Evolutionary conservation across 2,888 invertebrate species (phyloP), one percentile per base, ranked within the genome.

Genomic region (Metalampra italica): DNA sequence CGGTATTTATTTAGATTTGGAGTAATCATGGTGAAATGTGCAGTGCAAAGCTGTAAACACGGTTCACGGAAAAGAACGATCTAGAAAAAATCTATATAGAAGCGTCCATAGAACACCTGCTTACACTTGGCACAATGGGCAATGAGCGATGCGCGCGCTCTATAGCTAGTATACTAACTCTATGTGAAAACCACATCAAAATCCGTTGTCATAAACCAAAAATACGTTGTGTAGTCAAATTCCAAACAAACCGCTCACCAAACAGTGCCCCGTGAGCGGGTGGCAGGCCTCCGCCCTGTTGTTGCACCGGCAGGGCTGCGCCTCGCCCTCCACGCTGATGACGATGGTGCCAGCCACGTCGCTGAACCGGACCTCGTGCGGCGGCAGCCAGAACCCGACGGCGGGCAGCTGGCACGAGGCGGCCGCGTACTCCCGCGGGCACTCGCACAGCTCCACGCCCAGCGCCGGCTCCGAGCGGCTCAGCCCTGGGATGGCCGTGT

Each of bases 321-420:
- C 95, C 50, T 93, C 92, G 1, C 97, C 97, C 43, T 97, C 93
- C 41, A 95, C 83, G 59, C 94, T 93, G 55, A 97, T 95, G 15
- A 95, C 92, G 51, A 94, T 93, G 0, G 94, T 93, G 11, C 94
- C 93, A 36, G 93, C 92, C 0, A 85, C 80, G 43, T 66, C 80
- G 73, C 62, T 82, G 79, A 83, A 72, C 41, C 70, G 86, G 4
- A 79, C 68, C 22, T 65, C 60, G 42, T 83, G 83, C 29, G 85
- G 82, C 37, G 93, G 92, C 73, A 94, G 92, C 91, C 95, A 94
- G 79, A 93, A 97, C 0, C 98, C 98, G 7, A 91, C 78, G 37
- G 94, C 94, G 0, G 97, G 96, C 71, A 94, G 93, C 84, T 98
- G 98, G 78, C 99, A 99, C 0, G 98, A 98, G 0, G 94, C 91